phyloP scores from a whole-genome alignment of 2,797 vertebrate species.

The Sebastes baramenuke region DNA sequence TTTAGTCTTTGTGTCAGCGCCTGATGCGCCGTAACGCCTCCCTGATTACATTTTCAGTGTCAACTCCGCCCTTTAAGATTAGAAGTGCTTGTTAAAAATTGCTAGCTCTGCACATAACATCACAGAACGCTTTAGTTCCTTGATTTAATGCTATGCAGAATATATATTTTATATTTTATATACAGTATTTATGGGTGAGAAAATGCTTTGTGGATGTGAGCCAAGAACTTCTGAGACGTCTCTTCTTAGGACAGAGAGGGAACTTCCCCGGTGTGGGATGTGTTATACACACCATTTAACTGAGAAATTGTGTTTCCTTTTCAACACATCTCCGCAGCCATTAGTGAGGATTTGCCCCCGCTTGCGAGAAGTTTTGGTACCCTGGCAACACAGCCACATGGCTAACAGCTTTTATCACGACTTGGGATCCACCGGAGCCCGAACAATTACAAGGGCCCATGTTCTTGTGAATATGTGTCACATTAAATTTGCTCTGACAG shows the following conservation, averaged over 20 bases:
- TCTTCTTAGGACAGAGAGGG: not conserved
- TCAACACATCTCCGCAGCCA: conserved; percentile 63
- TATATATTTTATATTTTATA: conserved; percentile 41
- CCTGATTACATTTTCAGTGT: conserved; percentile 10
- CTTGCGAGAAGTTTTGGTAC: conserved; percentile 44
- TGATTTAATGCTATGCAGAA: conserved; percentile 7
- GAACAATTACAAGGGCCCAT: conserved; percentile 75
- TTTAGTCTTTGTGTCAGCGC: not conserved
- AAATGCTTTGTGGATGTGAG: conserved; percentile 38
- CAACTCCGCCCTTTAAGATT: conserved; percentile 18
- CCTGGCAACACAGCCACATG: conserved; percentile 47
- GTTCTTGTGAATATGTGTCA: conserved; percentile 81
- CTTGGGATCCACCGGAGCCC: conserved; percentile 62
- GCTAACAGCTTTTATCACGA: conserved; percentile 65
- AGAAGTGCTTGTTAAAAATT: conserved; percentile 25
- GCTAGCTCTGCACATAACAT: not conserved
- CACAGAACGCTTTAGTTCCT: conserved; percentile 1
- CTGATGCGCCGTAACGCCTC: not conserved
- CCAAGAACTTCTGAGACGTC: conserved; percentile 29
- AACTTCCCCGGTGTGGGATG: conserved; percentile 40
- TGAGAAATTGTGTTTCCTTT: conserved; percentile 75
- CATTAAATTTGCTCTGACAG: conserved; percentile 77
- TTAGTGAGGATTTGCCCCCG: conserved; percentile 65
- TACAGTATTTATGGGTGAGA: conserved; percentile 55
- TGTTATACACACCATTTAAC: conserved; percentile 76